phyloP scores from a whole-genome alignment of 35 echinoderm and acorn worm species.

The Holothuria glaberrima region DNA sequence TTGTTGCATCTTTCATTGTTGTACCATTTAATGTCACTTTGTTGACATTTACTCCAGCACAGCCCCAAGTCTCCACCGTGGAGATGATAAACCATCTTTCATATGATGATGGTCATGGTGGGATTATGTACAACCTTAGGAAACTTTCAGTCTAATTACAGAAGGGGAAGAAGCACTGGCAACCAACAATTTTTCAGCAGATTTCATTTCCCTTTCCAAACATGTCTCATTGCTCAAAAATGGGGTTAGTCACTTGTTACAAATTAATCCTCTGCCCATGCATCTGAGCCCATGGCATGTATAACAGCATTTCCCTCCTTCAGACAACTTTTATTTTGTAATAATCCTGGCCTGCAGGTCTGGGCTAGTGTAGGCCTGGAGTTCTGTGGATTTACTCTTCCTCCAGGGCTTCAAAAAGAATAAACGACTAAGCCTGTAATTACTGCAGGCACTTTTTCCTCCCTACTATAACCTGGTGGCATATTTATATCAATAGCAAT shows the following conservation, averaged over 20 bases:
- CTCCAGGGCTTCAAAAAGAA: background rate
- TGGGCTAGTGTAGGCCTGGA: background rate
- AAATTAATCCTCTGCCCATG: slow-evolving; percentile 37
- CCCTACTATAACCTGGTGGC: too few relatives aligned
- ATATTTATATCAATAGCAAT: too few relatives aligned
- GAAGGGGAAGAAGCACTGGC: background rate
- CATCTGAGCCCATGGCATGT: slow-evolving; percentile 4
- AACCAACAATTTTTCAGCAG: slow-evolving; percentile 4
- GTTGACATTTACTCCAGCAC: too few relatives aligned
- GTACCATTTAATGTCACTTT: too few relatives aligned
- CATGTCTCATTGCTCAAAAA: background rate
- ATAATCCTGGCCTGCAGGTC: background rate
- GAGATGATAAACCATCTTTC: too few relatives aligned
- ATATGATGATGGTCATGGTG: background rate
- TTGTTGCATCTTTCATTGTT: too few relatives aligned
- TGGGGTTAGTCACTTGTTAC: slow-evolving; percentile 33
- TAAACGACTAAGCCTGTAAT: background rate
- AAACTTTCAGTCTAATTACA: slow-evolving; percentile 52
- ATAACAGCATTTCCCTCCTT: slow-evolving; percentile 15
- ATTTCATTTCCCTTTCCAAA: slow-evolving; percentile 62
- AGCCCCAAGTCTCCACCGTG: too few relatives aligned
- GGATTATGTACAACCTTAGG: slow-evolving; percentile 34
- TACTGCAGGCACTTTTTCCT: too few relatives aligned
- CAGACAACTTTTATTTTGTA: slow-evolving; percentile 43
- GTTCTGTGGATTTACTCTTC: background rate